Base-by-base conservation (phyloP, 2,888 invertebrate species). In the Adelphocoris suturalis region DNA sequence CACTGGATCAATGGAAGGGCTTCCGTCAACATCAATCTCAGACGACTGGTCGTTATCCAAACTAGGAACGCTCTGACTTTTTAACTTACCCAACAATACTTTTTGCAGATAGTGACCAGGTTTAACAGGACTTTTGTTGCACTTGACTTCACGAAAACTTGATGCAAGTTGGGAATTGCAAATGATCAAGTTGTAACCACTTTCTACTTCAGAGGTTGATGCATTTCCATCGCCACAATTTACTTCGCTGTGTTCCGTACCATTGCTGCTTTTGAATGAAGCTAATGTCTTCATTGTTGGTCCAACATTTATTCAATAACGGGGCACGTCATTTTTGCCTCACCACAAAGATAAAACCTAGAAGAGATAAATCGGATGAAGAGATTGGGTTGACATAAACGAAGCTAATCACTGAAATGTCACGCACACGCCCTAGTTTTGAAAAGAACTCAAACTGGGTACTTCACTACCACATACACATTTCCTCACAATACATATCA, bases 61-160 rank as follows among this genome's bases (percentile, higher is more conserved):
- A 92, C 93, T 93, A 37, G 94, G 94, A 92, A 94, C 92, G 92
- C 94, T 94, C 92, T 93, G 93, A 91, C 93, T 93, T 91, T 93
- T 91, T 16, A 92, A 91, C 90, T 92, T 92, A 28, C 91, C 91
- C 11, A 92, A 91, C 78, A 92, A 91, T 13, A 92, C 91, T 90
- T 90, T 92, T 46, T 92, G 92, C 47, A 92, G 89, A 80, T 92
- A 92, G 90, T 92, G 92, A 14, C 92, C 92, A 52, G 92, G 92
- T 86, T 89, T 91, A n/a, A 91, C 85, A 9, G 55, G 46, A 19
- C n/a, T 16, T 86, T 91, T 91, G 78, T 90, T 90, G 85, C 90
- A 90, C 68, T 91, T 92, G 52, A 92, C 90, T 80, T 91, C 91
- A 81, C 92, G 92, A 89, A 92, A 92, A 90, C 92, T 92, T 46